Evolutionary conservation across 2,797 vertebrate genomes (phyloP), one percentile per base, ranked within the genome.

Genomic region (Arremon brunneinucha): DNA sequence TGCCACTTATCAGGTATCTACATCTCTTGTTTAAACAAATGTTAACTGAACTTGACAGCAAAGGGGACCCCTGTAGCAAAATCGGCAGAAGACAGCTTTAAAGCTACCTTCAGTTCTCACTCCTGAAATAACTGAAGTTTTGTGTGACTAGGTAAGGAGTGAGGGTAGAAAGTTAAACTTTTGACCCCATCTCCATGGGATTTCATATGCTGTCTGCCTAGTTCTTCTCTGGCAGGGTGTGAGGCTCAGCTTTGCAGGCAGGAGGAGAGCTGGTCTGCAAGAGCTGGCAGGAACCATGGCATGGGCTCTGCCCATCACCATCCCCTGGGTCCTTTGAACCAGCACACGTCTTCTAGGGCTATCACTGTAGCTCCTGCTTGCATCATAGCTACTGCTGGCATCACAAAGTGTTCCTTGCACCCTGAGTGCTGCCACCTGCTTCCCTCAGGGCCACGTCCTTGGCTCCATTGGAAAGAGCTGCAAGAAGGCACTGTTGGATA

Each of bases 131-230:
- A 96, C 32, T 94, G 83, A 80, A 94, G 89, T 91, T 77, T 91
- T 94, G 72, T 91, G 77, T 53, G 67, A 88, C 88, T 94, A 83
- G 70, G 92, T 68, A 90, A 96, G 69, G 69, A 95, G 63, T 11
- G 84, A 96, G 87, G 89, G 78, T 87, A 96, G 65, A 47, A 87
- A 96, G 93, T 65, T 97, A 90, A 97, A 97, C 97, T 97, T 94
- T 83, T 97, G 94, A 97, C 96, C 96, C 69, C 79, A 60, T 69
- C 93, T 95, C 85, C 68, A 30, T 65, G 60, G 79, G 94, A 74
- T 94, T 94, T 89, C 67, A 21, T 27, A 56, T 19, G 24, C 28
- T 0, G 2, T 39, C 44, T 80, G 52, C 59, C 62, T 90, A 50
- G 11, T 50, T 84, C 56, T 86, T 92, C 53, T 75, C 50, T 67